Percentiles rank a stretch among this genome's conserved stretches.
These are phyloP conservation scores for Agriotes lineatus DNA, from an alignment of 2,888 invertebrate species.

Conservation along the genomic window DNA sequence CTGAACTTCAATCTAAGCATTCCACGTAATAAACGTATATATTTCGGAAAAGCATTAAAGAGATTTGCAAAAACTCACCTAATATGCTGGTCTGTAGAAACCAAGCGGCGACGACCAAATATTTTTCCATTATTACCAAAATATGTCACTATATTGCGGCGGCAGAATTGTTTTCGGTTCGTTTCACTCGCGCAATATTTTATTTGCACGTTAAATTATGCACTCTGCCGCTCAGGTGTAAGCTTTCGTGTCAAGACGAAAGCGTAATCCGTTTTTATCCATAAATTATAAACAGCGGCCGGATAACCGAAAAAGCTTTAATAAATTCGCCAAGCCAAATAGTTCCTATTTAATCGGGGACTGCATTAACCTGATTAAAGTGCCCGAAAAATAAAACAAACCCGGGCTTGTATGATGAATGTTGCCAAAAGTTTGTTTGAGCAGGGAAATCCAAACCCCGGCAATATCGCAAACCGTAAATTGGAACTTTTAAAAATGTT, in stretches of 20 bases:
- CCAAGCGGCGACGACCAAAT: conserved; percentile 32
- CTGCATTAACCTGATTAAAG: conserved; percentile 42
- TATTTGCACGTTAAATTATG: conserved; percentile 35
- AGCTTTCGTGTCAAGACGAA: conserved; percentile 37
- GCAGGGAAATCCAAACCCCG: conserved; percentile 31
- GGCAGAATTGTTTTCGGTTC: conserved; percentile 9
- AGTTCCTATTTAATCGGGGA: conserved; percentile 36
- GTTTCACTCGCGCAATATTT: conserved; percentile 24
- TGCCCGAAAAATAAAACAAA: conserved; percentile 31
- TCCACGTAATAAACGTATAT: neutral
- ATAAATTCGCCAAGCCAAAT: conserved; percentile 28
- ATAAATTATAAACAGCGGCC: conserved; percentile 32
- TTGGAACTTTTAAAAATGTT: conserved; percentile 36
- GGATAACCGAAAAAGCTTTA: conserved; percentile 23
- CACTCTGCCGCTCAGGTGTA: conserved; percentile 31
- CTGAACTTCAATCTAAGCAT: neutral
- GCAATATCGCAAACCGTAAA: conserved; percentile 35
- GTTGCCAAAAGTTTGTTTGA: conserved; percentile 41
- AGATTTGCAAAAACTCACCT: conserved; percentile 29
- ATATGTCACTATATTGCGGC: conserved; percentile 22
- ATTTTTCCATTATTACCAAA: conserved; percentile 38
- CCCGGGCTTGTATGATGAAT: conserved; percentile 37
- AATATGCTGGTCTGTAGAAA: conserved; percentile 33
- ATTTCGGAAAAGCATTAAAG: neutral
- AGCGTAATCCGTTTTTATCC: conserved; percentile 33